Evolutionary conservation across 1,140 invertebrate species (phyloP), one percentile per base, ranked within the genome.

Genomic region (Holotrichia oblita): DNA sequence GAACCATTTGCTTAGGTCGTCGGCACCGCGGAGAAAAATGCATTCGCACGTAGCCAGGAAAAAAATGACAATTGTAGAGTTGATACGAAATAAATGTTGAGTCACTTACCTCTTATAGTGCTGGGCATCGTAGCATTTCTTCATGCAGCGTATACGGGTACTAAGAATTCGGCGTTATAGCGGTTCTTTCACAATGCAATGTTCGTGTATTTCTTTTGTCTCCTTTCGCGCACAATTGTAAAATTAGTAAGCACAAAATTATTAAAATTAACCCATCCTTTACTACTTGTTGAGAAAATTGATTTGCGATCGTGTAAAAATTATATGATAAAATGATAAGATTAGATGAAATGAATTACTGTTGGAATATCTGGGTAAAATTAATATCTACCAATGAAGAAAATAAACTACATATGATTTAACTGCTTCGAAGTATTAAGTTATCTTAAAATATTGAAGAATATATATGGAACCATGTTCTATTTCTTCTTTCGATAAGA

Each of bases 91-190:
- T 27, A 69, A 75, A 20, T 42, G 73, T 48, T 75, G 73, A 48
- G 42, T 42, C 40, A 75, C 85, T 84, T 82, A 85, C 85, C 85
- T 85, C 85, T 85, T 82, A 85, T 85, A 82, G 85, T 85, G 80
- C 85, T 85, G 77, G 85, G 85, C 85, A 85, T 85, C 80, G 83
- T 85, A 83, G 76, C 81, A 85, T 85, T 78, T 83, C 83, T 81
- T 83, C 78, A 24, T 76, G 41, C 75, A 74, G 44, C 48, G 41
- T 76, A 14, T 48, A 76, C 9, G 27, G 22, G 17, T 69, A 27
- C 61, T 27, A 69, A 69, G 61, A 69, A 69, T 69, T 34, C 17
- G 61, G 20, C 61, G 20, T 69, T 34, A 20, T 6, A 34, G 27
- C 61, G 61, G 22, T 69, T 9, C 61, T 69, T 69, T 17, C 61